Evolutionary conservation across 1,140 invertebrate genomes (phyloP).

Genomic region (Thaumetopoea pityocampa): DNA sequence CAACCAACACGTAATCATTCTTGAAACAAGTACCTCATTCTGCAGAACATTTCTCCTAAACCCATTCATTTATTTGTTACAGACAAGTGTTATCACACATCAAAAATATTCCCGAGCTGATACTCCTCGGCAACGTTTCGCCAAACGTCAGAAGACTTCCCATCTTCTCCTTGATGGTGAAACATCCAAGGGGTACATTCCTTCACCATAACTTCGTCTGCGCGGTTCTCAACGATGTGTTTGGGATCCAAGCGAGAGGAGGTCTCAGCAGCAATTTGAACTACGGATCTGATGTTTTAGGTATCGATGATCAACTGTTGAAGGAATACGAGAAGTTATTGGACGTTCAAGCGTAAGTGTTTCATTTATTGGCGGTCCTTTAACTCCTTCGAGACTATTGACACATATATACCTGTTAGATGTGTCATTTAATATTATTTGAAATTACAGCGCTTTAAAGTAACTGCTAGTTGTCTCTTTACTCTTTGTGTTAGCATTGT

Average conservation of each 20-base stretch:
- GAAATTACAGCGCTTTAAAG: no score
- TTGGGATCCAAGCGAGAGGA: conserved; percentile 92
- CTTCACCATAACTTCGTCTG: conserved; percentile 95
- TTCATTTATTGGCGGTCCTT: no score
- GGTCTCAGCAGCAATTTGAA: conserved; percentile 81
- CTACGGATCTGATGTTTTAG: conserved; percentile 90
- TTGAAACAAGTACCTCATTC: no score
- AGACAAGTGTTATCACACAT: conserved; percentile 86
- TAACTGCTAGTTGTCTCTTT: no score
- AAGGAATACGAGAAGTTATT: conserved; percentile 86
- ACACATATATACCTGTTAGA: no score
- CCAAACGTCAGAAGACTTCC: conserved; percentile 82
- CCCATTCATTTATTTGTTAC: no score
- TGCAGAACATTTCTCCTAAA: no score
- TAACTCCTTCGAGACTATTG: no score
- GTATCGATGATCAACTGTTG: conserved; percentile 86
- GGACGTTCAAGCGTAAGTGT: conserved; percentile 82
- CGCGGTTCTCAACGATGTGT: conserved; percentile 92
- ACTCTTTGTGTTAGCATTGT: no score
- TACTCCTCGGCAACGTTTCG: conserved; percentile 85
- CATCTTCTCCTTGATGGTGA: conserved; percentile 91
- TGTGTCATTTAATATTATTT: no score
- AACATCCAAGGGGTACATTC: conserved; percentile 86
- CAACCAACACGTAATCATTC: no score
- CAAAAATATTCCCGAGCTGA: conserved; percentile 85